Base-by-base conservation (phyloP, 2,113 vertebrate species). In the Eublepharis macularius region DNA sequence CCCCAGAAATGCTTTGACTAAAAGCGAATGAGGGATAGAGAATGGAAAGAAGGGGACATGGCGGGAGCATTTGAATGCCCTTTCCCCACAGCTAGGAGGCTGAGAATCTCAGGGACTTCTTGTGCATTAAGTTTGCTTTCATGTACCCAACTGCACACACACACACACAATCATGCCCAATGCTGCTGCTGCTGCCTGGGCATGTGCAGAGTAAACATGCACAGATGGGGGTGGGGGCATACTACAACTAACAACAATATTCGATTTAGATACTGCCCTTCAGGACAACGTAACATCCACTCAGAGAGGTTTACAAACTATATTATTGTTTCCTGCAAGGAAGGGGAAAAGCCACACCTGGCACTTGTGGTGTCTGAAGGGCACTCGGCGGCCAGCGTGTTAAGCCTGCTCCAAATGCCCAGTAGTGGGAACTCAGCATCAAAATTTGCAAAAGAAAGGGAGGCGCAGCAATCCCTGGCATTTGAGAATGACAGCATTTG, bases 311-410 rank as follows among this genome's bases (percentile, higher is more conserved):
- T n/a, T n/a, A n/a, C n/a, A n/a, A n/a, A n/a, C n/a, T n/a, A n/a
- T n/a, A n/a, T n/a, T 63, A 10, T 24, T 14, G 11, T 32, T 12
- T 29, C 10, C 43, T 32, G 74, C 14, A 2, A n/a, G 73, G 29
- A 14, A 2, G 14, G 24, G 24, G 74, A 4, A 69, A 17, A 8
- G 34, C 4, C 29, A 2, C 34, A 14, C 3, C 17, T 16, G 32
- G 16, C 13, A 2, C 49, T 36, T 47, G 43, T 63, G 2, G 4
- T 29, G 34, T 29, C 34, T 14, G n/a, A 7, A 36, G 24, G 76
- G 1, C 13, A 6, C 6, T 4, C 66, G 1, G 6, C 4, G 1
- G 66, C n/a, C 5, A 6, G 4, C 2, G 29, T 3, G 13, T n/a
- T 36, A 1, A 6, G 26, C 24, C 60, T 12, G 24, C 34, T 39